phyloP scores from a whole-genome alignment of 1,140 invertebrate genomes.

The Drosophila orosa region DNA sequence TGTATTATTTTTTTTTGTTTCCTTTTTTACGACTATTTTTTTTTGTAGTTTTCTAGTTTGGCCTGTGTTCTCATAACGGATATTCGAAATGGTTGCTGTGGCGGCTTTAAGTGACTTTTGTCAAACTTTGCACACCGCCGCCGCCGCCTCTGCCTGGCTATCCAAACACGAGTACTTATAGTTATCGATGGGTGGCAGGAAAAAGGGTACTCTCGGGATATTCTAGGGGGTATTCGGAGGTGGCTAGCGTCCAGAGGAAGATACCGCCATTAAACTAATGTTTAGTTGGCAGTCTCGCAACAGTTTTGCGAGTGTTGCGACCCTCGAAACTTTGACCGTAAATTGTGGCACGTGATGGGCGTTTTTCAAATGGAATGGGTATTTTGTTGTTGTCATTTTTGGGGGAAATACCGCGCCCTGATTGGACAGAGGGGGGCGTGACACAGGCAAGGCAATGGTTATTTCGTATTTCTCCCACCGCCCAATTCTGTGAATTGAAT shows the following conservation, averaged over 20 bases:
- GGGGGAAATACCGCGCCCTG: slow-evolving; percentile 6
- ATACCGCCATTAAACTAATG: slow-evolving; percentile 75
- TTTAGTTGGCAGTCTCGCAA: slow-evolving; percentile 78
- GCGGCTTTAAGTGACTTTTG: slow-evolving; percentile 81
- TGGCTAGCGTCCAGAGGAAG: slow-evolving; percentile 11
- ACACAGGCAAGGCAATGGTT: slow-evolving; percentile 58
- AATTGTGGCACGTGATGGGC: slow-evolving; percentile 79
- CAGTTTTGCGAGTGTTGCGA: slow-evolving; percentile 74
- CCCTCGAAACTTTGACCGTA: slow-evolving; percentile 79
- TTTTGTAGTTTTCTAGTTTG: slow-evolving; percentile 27
- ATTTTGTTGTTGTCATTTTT: slow-evolving; percentile 23
- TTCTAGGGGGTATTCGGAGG: not conserved
- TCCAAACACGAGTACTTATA: slow-evolving; percentile 70
- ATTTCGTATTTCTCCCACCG: slow-evolving; percentile 38
- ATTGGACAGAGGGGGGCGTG: slow-evolving; percentile 41
- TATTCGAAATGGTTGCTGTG: slow-evolving; percentile 70
- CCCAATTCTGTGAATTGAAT: slow-evolving; percentile 63
- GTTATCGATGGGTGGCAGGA: slow-evolving; percentile 60
- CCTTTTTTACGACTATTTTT: slow-evolving; percentile 3
- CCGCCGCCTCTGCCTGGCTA: slow-evolving; percentile 36
- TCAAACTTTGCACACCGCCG: slow-evolving; percentile 66
- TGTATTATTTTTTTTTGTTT: slow-evolving; percentile 6
- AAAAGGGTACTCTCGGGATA: not conserved
- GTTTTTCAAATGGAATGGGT: slow-evolving; percentile 29
- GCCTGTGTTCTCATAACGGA: slow-evolving; percentile 68